phyloP scores from a whole-genome alignment of 2,113 vertebrate genomes.

The Panthera uncia region DNA sequence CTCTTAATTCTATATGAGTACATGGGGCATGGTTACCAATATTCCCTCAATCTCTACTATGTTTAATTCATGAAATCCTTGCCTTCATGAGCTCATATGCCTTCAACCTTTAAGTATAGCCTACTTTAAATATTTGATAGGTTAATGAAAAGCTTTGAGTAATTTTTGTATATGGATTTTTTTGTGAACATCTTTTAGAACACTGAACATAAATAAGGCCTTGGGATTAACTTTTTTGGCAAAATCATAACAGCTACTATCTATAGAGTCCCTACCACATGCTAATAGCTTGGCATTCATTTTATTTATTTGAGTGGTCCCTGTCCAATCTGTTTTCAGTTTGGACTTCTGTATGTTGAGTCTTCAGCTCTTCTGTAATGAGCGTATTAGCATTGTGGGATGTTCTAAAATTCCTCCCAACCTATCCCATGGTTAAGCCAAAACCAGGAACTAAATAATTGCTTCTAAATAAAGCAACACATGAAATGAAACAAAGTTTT shows the following conservation, averaged over 20 bases:
- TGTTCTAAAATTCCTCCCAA: background rate
- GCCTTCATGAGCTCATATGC: background rate
- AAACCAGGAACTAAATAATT: slow-evolving; percentile 44
- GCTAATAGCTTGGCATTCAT: background rate
- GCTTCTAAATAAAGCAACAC: slow-evolving; percentile 37
- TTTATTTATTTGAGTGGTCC: slow-evolving; percentile 5
- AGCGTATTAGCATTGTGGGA: background rate
- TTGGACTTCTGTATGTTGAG: background rate
- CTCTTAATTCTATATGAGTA: background rate
- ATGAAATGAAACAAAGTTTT: slow-evolving; percentile 48
- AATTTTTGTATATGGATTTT: background rate
- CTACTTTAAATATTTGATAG: slow-evolving; percentile 48
- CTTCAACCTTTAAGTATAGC: slow-evolving; percentile 25
- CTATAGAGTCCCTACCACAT: background rate
- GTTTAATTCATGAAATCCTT: slow-evolving; percentile 32
- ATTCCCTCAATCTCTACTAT: background rate
- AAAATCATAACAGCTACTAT: background rate
- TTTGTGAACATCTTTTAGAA: background rate
- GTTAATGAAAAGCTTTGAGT: slow-evolving; percentile 26
- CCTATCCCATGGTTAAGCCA: background rate
- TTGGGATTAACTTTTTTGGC: background rate
- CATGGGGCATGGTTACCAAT: background rate
- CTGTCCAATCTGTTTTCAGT: background rate
- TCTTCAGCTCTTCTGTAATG: background rate
- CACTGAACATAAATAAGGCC: background rate